Evolutionary conservation across 2,113 vertebrate genomes (phyloP).

Genomic region (Ochotona princeps): DNA sequence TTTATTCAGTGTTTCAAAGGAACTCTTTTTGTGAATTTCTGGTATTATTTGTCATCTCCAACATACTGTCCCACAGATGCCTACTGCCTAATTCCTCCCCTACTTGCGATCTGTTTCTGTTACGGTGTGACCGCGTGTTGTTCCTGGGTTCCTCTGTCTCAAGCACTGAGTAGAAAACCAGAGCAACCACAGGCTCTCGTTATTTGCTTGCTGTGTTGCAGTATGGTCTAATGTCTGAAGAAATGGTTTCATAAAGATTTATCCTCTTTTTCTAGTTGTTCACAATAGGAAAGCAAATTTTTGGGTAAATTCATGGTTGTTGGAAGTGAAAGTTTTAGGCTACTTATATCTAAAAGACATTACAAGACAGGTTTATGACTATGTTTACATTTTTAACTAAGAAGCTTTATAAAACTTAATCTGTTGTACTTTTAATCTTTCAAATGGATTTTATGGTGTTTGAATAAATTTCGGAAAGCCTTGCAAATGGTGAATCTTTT

Average conservation of each 20-base stretch:
- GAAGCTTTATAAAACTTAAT: constrained; percentile 20
- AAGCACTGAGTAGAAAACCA: not conserved
- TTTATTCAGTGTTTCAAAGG: not conserved
- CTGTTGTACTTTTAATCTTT: not conserved
- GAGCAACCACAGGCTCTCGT: not conserved
- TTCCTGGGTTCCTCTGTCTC: not conserved
- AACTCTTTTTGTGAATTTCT: not conserved
- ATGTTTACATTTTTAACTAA: constrained; percentile 17
- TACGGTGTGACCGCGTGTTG: not conserved
- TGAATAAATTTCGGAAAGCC: not conserved
- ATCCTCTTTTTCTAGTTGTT: not conserved
- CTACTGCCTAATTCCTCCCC: not conserved
- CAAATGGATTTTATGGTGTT: not conserved
- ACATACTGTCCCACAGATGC: not conserved
- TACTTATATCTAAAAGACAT: not conserved
- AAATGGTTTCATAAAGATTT: not conserved
- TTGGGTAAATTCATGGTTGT: not conserved
- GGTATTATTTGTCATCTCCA: not conserved
- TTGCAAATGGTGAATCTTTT: constrained; percentile 51
- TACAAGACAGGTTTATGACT: not conserved
- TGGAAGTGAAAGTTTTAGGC: not conserved
- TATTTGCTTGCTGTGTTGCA: not conserved
- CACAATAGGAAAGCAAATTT: not conserved
- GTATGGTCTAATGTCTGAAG: not conserved
- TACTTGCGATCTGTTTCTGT: not conserved